Evolutionary conservation across 2,888 invertebrate genomes (phyloP).

Genomic region (Dichetophora obliterata): DNA sequence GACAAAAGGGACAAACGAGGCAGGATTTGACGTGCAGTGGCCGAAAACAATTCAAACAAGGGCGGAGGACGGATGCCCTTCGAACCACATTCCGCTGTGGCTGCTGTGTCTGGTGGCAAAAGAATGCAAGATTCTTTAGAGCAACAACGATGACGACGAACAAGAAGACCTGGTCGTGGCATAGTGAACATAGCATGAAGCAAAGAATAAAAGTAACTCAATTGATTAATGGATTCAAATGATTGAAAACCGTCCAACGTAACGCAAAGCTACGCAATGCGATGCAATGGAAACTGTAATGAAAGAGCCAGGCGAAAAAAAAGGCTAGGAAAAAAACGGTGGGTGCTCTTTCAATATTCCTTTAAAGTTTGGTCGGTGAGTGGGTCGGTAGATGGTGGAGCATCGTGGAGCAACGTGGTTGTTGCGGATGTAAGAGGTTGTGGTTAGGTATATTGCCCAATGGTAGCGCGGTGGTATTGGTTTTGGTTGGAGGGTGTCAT

Average conservation of each 20-base stretch:
- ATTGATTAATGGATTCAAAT: conserved; percentile 70
- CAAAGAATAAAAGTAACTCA: conserved; percentile 51
- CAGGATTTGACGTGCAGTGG: conserved; percentile 21
- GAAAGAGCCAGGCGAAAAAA: neutral
- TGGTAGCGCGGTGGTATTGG: no score
- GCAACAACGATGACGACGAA: neutral
- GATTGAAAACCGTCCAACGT: conserved; percentile 59
- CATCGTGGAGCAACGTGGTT: neutral
- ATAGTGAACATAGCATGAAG: neutral
- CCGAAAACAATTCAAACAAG: conserved; percentile 33
- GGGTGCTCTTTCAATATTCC: neutral
- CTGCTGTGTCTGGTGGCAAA: neutral
- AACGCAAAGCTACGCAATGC: conserved; percentile 20
- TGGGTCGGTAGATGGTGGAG: neutral
- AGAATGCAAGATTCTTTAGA: conserved; percentile 27
- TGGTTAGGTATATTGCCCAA: no score
- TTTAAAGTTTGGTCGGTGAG: neutral
- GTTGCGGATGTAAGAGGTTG: no score
- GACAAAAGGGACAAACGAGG: conserved; percentile 22
- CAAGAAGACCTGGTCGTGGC: neutral
- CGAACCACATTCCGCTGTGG: neutral
- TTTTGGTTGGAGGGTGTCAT: no score
- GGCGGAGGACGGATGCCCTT: neutral
- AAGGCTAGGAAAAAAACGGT: neutral
- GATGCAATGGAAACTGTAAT: neutral